Base-by-base conservation (phyloP, 2,113 vertebrate genomes). In the Gnathonemus echidnorhynchus region DNA sequence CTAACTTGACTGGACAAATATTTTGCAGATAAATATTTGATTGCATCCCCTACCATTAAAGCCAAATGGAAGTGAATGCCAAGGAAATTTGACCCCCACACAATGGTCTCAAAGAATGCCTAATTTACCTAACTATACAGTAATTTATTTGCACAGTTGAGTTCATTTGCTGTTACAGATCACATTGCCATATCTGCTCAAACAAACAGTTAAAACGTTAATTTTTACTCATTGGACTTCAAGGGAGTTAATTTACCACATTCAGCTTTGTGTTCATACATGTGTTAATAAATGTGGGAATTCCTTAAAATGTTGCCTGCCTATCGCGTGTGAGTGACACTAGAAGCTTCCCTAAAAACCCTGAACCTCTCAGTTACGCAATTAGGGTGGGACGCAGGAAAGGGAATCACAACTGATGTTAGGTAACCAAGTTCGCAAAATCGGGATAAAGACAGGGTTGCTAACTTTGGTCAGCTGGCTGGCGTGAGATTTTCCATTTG, bases 241-340 rank as follows among this genome's bases (percentile, higher is more conserved):
- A 9, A 13, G 35, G 15, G 19, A 89, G 27, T 86, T 85, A 85
- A 89, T 84, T 53, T 52, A 52, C 21, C 48, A 35, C 13, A 45
- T 88, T 77, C 88, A n/a, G 46, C 49, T 89, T 88, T 89, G 15
- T 49, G 35, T 80, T 88, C n/a, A 15, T 45, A 19, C 77, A 48
- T 42, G 31, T 42, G 66, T 45, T 42, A 89, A 89, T 89, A 89
- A 89, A 89, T 89, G 15, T 89, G 46, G 52, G 39, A 62, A 48
- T 56, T 49, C 42, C 21, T 62, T 62, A n/a, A 86, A 62, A 58
- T 19, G 19, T 84, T 39, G 45, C 21, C 31, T 89, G 50, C 21
- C 24, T 6, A 56, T 89, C 48, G 9, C 31, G 11, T 88, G 46
- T 88, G 24, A 9, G 13, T 53, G n/a, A 46, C n/a, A 39, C 6